Evolutionary conservation across 2,797 vertebrate species (phyloP), one percentile per base, ranked within the genome.

Genomic region (Eutrigla gurnardus): DNA sequence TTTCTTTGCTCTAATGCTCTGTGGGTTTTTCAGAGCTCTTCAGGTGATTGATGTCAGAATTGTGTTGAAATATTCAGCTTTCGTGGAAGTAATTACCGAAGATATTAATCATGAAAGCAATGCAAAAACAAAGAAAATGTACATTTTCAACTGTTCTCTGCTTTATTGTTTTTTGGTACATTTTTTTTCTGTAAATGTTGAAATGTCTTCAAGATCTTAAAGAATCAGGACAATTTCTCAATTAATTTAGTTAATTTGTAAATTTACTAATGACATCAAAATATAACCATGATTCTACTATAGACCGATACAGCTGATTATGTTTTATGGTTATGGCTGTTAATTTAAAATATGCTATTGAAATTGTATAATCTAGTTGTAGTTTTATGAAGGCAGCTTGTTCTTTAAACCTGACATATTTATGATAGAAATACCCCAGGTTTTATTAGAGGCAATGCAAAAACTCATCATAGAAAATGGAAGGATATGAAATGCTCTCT

Each of bases 341-440:
- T 36, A 0, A 25, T 75, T 59, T 25, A 7, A 58, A 50, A 12
- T 3, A 33, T 39, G 11, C 46, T 13, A 3, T 10, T 61, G 9
- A 40, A 40, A 8, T 6, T 15, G 2, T 39, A 13, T 67, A 52
- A 45, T 55, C 1, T 13, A 13, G 4, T 40, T 52, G 6, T 53
- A 9, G 2, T 53, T 53, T 13, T 43, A 18, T 74, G 33, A 60
- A 66, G 61, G 18, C n/a, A 55, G 42, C n/a, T 58, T 67, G 12
- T 42, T 42, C 54, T 62, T 39, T 62, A 73, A 76, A 66, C 13
- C 17, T 40, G 15, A 42, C 37, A 37, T 25, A 52, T 17, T 57
- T 66, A 40, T 40, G 37, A 13, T 65, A n/a, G 17, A 25, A 25
- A 25, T 37, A 50, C 18, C 4, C 32, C 25, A 32, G 25, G 5